These are phyloP conservation scores for Ernsta delagoae DNA, from an alignment of 2,888 invertebrate species.

Conservation along the genomic window DNA sequence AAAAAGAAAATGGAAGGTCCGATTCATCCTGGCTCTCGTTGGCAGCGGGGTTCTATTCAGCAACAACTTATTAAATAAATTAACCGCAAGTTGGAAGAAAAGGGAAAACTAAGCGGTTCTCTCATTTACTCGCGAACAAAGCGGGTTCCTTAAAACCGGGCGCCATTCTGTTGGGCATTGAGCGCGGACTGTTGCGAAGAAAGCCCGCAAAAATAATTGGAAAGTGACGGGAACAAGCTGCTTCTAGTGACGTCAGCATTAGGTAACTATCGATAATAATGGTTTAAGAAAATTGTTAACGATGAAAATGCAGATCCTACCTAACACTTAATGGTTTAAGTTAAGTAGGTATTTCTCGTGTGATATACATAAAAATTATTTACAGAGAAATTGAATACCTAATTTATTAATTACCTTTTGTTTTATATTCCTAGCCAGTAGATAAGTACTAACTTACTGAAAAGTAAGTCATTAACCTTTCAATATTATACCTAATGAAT, in stretches of 20 bases:
- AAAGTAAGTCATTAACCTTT: too few relatives aligned
- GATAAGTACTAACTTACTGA: too few relatives aligned
- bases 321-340: too few relatives aligned
- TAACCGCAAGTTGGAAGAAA: slow-evolving; percentile 78
- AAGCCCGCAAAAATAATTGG: slow-evolving; percentile 82
- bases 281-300: too few relatives aligned
- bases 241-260: slow-evolving; percentile 44
- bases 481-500: too few relatives aligned
- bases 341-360: too few relatives aligned
- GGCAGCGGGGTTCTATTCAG: slow-evolving; percentile 70
- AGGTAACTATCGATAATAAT: too few relatives aligned
- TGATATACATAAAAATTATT: too few relatives aligned
- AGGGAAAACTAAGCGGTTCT: slow-evolving; percentile 76
- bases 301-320: too few relatives aligned
- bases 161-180: slow-evolving; percentile 71
- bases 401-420: too few relatives aligned
- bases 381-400: too few relatives aligned
- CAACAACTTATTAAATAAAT: slow-evolving; percentile 83
- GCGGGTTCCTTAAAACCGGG: slow-evolving; percentile 73
- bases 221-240: slow-evolving; percentile 76
- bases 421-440: too few relatives aligned
- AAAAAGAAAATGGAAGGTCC: slow-evolving; percentile 69
- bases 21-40: slow-evolving; percentile 68
- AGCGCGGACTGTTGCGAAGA: slow-evolving; percentile 70
- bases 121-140: slow-evolving; percentile 67